These are phyloP conservation scores for Brachionus rotundiformis DNA, from an alignment of 1,140 invertebrate genomes.

Conservation along the genomic window DNA sequence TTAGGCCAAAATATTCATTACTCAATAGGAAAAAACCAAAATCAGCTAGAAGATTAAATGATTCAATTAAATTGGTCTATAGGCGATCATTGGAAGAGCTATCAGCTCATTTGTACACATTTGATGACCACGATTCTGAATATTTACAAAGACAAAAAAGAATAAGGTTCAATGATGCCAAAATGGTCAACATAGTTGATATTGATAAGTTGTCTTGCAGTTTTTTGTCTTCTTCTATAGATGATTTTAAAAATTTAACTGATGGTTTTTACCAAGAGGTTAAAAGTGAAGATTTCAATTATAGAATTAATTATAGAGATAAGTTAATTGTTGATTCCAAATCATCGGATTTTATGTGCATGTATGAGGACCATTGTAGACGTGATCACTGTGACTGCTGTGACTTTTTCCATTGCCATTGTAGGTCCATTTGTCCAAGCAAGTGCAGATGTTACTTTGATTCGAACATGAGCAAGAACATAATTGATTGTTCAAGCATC, in stretches of 20 bases:
- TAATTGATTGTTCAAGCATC: constrained; percentile 2
- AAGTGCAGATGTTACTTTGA: constrained; percentile 42
- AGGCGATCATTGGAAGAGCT: constrained; percentile 11
- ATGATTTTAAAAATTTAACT: neutral
- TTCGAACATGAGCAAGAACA: neutral
- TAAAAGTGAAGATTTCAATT: neutral
- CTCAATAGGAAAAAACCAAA: neutral
- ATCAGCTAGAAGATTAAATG: neutral
- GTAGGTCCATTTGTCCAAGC: constrained; percentile 38
- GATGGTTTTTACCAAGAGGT: neutral
- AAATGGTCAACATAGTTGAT: neutral
- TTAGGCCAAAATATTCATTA: neutral
- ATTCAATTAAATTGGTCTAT: neutral
- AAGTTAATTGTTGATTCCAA: neutral
- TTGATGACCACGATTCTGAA: neutral
- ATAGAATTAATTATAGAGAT: neutral
- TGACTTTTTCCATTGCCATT: constrained; percentile 46
- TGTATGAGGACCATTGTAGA: constrained; percentile 27
- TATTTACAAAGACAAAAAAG: constrained; percentile 19
- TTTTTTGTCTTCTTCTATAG: constrained; percentile 15
- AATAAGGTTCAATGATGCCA: neutral
- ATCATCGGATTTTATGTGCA: neutral
- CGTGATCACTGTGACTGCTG: constrained; percentile 36
- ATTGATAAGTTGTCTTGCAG: neutral
- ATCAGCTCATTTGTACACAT: constrained; percentile 27